Conservation (phyloP, 2,888 invertebrate genomes). For the Lasius platythorax region DNA sequence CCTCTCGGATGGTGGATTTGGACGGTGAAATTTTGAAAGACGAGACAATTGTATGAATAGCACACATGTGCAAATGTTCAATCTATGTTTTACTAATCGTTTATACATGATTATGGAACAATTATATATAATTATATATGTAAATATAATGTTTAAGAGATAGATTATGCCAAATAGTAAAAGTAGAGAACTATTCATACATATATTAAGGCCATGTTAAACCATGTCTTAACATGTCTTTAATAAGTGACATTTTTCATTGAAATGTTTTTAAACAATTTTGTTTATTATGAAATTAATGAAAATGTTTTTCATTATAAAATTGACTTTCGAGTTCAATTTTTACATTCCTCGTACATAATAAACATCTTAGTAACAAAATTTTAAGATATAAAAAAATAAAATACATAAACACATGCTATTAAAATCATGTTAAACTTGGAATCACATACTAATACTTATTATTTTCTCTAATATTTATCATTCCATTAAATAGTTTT, state of each 20-base stretch:
- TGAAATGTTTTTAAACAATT: background rate
- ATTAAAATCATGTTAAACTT: constrained; percentile 1
- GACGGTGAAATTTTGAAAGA: constrained; percentile 78
- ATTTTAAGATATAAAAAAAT: constrained; percentile 5
- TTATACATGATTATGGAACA: constrained; percentile 4
- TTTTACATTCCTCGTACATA: background rate
- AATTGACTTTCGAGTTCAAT: background rate
- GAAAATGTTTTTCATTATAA: background rate
- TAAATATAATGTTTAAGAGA: constrained; percentile 16
- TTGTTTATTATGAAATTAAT: background rate
- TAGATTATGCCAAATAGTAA: background rate
- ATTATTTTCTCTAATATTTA: background rate
- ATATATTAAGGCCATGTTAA: background rate
- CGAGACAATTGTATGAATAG: background rate
- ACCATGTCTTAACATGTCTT: background rate
- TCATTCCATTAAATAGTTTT: constrained; percentile 10
- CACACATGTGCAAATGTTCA: background rate
- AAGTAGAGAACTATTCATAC: background rate
- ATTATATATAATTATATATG: constrained; percentile 27
- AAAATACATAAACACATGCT: background rate
- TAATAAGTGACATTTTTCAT: background rate
- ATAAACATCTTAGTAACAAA: constrained; percentile 14
- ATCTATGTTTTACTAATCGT: background rate
- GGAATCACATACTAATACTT: background rate
- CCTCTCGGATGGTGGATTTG: constrained; percentile 83